phyloP scores from a whole-genome alignment of 1,140 invertebrate species.

The Ips nitidus region DNA sequence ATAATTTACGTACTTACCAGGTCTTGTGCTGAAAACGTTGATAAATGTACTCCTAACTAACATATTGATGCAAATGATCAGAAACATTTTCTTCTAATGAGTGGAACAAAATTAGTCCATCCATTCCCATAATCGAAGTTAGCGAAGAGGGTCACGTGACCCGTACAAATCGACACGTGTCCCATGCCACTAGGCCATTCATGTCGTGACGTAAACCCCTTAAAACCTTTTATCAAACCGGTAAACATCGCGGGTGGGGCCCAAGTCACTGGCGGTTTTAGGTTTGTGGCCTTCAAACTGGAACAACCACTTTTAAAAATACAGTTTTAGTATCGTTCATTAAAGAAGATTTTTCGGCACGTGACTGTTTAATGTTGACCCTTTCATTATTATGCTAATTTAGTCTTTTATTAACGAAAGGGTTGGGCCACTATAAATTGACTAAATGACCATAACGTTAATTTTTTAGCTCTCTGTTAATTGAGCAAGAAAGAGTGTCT shows the following conservation, averaged over 20 bases:
- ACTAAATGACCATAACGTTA: constrained; percentile 2
- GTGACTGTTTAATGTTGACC: constrained; percentile 5
- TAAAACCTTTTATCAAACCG: constrained; percentile 25
- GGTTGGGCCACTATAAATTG: constrained; percentile 3
- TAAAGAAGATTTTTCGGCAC: not conserved
- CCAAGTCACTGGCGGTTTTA: not conserved
- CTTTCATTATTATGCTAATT: constrained; percentile 11
- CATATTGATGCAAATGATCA: too few relatives aligned
- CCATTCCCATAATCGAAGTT: constrained; percentile 10
- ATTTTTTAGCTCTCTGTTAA: not conserved
- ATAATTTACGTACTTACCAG: too few relatives aligned
- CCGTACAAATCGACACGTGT: constrained; percentile 35
- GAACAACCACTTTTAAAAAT: not conserved
- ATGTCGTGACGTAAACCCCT: constrained; percentile 20
- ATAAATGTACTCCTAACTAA: too few relatives aligned
- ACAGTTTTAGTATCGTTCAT: not conserved
- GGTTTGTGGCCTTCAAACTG: not conserved
- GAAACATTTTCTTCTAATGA: too few relatives aligned
- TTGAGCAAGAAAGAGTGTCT: too few relatives aligned
- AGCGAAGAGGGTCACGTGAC: constrained; percentile 35
- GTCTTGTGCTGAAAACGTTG: too few relatives aligned
- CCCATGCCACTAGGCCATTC: constrained; percentile 24
- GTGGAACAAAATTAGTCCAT: too few relatives aligned
- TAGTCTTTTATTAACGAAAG: not conserved
- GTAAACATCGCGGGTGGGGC: constrained; percentile 18